Conservation (phyloP, 2,888 invertebrate species). For the Mythimna lalbum region DNA sequence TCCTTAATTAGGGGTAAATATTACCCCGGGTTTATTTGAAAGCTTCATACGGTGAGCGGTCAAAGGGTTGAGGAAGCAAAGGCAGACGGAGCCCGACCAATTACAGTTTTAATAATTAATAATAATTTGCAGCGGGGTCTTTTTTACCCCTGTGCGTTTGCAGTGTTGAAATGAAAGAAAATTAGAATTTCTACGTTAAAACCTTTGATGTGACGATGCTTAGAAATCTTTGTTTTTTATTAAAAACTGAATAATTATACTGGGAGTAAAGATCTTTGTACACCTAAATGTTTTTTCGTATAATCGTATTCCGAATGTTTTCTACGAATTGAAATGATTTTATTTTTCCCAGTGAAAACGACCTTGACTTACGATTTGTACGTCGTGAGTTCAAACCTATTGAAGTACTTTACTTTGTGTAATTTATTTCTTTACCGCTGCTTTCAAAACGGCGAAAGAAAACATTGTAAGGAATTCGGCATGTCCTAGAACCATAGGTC, state of each 20-base stretch:
- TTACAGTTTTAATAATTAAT: slow-evolving; percentile 73
- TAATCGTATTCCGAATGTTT: background rate
- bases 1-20: slow-evolving; percentile 61
- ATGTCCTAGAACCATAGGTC: too few species aligned
- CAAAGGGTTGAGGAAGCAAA: slow-evolving; percentile 64
- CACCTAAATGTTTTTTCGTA: background rate
- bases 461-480: too few species aligned
- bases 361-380: too few species aligned
- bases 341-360: background rate
- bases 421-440: too few species aligned
- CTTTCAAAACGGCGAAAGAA: too few species aligned
- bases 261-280: background rate
- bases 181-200: slow-evolving; percentile 30
- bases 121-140: slow-evolving; percentile 63
- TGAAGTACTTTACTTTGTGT: too few species aligned
- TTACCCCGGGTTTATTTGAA: slow-evolving; percentile 51
- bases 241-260: slow-evolving; percentile 9
- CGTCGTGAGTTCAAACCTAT: too few species aligned
- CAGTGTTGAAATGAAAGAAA: slow-evolving; percentile 54
- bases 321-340: background rate
- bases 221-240: slow-evolving; percentile 38
- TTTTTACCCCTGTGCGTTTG: slow-evolving; percentile 30
- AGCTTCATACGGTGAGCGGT: slow-evolving; percentile 60
- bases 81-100: slow-evolving; percentile 64
- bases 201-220: slow-evolving; percentile 38